Base-by-base conservation (phyloP, 2,797 vertebrate species). In the Ceryle rudis region DNA sequence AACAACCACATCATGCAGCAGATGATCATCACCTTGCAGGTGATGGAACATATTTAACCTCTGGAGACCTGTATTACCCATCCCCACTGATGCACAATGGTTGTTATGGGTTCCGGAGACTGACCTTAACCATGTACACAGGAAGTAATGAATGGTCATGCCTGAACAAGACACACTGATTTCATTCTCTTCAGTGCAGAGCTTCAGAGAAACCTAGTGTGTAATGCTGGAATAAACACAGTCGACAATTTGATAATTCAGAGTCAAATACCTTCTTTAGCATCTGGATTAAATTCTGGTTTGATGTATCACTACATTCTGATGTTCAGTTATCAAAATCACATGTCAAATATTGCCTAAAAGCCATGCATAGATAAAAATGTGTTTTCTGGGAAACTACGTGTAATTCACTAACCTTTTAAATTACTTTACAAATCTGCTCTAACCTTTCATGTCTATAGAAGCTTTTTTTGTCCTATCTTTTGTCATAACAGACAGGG, bases 111-210 rank as follows among this genome's bases (percentile, higher is more conserved):
- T 73, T 72, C 47, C 57, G 83, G 44, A 79, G 57, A 52, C 62
- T 75, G 65, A 81, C 41, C 54, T 88, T 60, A 93, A 3, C 25
- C 3, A 2, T 0, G 0, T 14, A 35, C 47, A 26, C 9, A 44
- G 71, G n/a, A 29, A 72, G 13, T 60, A 65, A 87, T 2, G 5
- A 84, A 70, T 13, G 23, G 10, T 49, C 33, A 22, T 15, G 66
- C 10, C 23, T 51, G 28, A 89, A 74, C 16, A 86, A 83, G 73
- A 62, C 57, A 81, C 1, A 1, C n/a, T 70, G 62, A 28, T 77
- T 95, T 87, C 61, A 78, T 60, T 85, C 44, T 70, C 39, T 81
- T 74, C 64, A 42, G 11, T 66, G 46, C 57, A 90, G 46, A 92
- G 47, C 61, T 86, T 62, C 75, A 73, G 61, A 92, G 46, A 89